Evolutionary conservation across 1,140 invertebrate genomes (phyloP), one percentile per base, ranked within the genome.

Genomic region (Anagrus nilaparvatae): DNA sequence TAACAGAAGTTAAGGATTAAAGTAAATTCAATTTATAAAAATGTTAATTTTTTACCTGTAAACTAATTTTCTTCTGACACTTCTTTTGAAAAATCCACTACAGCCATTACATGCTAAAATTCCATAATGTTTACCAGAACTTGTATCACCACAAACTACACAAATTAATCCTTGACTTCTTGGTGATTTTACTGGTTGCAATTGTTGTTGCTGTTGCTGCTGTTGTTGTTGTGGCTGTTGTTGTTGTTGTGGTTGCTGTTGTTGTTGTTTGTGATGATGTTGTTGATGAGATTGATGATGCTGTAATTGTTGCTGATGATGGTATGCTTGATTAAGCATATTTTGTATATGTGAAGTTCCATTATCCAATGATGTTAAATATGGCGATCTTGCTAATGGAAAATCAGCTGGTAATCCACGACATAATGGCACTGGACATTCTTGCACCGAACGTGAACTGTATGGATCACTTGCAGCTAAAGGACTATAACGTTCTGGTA

Each of bases 31-130:
- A 34, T 8, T 33, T 14, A 16, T 34, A 27, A 21, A 28, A 10
- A n/a, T n/a, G n/a, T n/a, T n/a, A n/a, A n/a, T n/a, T n/a, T n/a
- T 38, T 68, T 67, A 95, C 93, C 93, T 87, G 73, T 99, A 99
- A 48, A 98, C 97, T 29, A 99, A 76, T 70, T 97, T 95, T 49
- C 95, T 76, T 24, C 96, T 73, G 19, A 99, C 96, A 49, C 90
- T 95, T 47, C 96, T 69, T 59, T 99, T 99, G 74, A 99, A 99
- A 71, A 99, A 99, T 3, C 95, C 96, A 33, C 88, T 94, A 72
- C 96, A 99, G 0, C 96, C 96, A 56, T 99, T 98, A 66, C 96
- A 98, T 1, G 94, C 95, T n/a, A 98, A 74, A 48, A 98, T 98
- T 0, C 95, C 95, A 63, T 97, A 97, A 65, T 98, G 94, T 60